Base-by-base conservation (phyloP, 2,113 vertebrate species). In the Scortum barcoo region DNA sequence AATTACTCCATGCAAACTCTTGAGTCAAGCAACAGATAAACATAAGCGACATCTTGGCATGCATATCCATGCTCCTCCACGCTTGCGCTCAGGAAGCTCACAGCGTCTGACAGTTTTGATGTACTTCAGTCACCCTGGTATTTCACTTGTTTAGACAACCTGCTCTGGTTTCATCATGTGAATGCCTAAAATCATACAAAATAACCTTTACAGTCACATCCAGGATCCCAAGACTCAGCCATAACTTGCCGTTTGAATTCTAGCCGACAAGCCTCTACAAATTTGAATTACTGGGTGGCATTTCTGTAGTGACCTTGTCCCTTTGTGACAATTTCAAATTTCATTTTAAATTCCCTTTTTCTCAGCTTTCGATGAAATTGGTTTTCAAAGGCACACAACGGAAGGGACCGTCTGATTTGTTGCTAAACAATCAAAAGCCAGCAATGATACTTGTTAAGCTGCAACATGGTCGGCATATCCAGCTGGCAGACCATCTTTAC, bases 401-500 rank as follows among this genome's bases (percentile, higher is more conserved):
- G 44, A 53, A 28, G 65, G 38, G 22, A 51, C 51, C 0, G 22
- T 78, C 50, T 28, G 48, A 83, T 65, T 68, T 60, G 61, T 75
- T 46, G 57, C 20, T 56, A 48, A 85, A 74, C 72, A 76, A 69
- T 81, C 14, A 82, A 81, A 88, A 69, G 74, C 38, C 76, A 65
- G 76, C 26, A 62, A 61, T 63, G 46, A 70, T 57, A 72, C 57
- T 84, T 76, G 78, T 85, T 81, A 84, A 84, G 74, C 73, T 70
- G 60, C 42, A 57, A 51, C 63, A 78, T 83, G 69, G 67, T 78
- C 66, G 67, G 50, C 54, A 57, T 50, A 74, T 79, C 81, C 72
- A 75, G 68, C 72, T 63, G 80, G 84, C 62, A 85, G 71, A 82
- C 48, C 60, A 79, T 77, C 58, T 76, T 78, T 83, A 53, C 54